phyloP scores from a whole-genome alignment of 1,140 invertebrate genomes.

The Trinorchestia longiramus region DNA sequence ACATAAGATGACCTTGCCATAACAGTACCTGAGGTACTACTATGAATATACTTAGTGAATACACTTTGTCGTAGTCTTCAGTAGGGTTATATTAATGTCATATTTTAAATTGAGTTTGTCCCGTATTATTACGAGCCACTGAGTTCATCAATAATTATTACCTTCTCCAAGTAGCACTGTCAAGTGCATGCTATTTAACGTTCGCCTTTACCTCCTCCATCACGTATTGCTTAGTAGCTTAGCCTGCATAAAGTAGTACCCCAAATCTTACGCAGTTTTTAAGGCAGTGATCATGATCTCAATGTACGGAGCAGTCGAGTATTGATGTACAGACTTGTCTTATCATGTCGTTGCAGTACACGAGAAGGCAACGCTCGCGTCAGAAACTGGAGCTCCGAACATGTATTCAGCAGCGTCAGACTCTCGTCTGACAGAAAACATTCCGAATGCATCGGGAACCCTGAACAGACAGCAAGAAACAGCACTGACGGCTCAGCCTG shows the following conservation, averaged over 20 bases:
- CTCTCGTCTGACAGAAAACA: slow-evolving; percentile 23
- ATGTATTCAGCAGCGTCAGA: slow-evolving; percentile 42
- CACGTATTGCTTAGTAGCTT: no score
- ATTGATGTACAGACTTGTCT: not conserved
- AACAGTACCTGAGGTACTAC: no score
- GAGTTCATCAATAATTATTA: not conserved
- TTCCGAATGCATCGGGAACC: not conserved
- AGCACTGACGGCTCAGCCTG: slow-evolving; percentile 34
- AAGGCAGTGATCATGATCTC: no score
- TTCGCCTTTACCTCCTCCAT: no score
- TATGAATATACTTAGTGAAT: no score
- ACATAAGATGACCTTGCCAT: no score
- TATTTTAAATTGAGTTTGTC: not conserved
- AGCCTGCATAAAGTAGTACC: no score
- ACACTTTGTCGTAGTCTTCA: no score
- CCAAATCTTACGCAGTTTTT: no score
- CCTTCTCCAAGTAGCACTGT: not conserved
- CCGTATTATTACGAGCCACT: not conserved
- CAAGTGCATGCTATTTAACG: not conserved
- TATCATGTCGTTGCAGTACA: not conserved
- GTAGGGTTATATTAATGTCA: no score
- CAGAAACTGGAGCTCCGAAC: slow-evolving; percentile 35
- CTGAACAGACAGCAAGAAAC: slow-evolving; percentile 42
- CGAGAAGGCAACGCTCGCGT: not conserved
- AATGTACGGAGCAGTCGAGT: no score